Base-by-base conservation (phyloP, 1,140 invertebrate genomes). In the Drosophila cardini region DNA sequence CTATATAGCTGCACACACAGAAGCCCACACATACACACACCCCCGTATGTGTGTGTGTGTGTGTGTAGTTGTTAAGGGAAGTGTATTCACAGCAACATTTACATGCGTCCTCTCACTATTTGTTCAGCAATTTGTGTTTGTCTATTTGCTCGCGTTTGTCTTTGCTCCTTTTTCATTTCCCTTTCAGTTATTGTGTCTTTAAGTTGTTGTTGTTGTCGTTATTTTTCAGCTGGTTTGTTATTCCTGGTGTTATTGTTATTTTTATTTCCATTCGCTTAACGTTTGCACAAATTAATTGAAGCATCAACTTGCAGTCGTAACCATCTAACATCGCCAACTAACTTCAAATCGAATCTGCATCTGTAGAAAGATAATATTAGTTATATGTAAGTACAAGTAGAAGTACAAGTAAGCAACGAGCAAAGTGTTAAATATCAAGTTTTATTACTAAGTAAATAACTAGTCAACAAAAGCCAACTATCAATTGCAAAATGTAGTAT, bases 271-370 rank as follows among this genome's bases (percentile, higher is more conserved):
- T 18, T 43, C 34, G 57, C 11, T 70, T 46, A 53, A 21, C 21
- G 61, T 64, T 60, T 53, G 65, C 71, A 38, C 26, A 76, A 73
- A 79, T 83, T 87, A 87, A 83, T 87, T 87, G 79, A 86, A 86
- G 72, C 69, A 83, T 87, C 79, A 73, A 64, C 55, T 13, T 30
- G n/a, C 11, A 40, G 52, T 2, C 52, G 16, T 30, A 46, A 30
- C 60, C 43, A 42, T 65, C 62, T 61, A 64, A 40, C 36, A 64
- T 57, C 18, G 0, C 9, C 42, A 15, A 18, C n/a, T 63, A 32
- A 10, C 13, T 50, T 30, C 48, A 30, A 32, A 8, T 52, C 8
- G 30, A 55, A 15, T 13, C 18, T 50, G 34, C 5, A 50, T 3
- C 61, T 63, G 38, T 9, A 63, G n/a, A 62, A 52, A 53, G 11